Conservation (phyloP, 2,113 vertebrate genomes). For the Rafetus swinhoei region DNA sequence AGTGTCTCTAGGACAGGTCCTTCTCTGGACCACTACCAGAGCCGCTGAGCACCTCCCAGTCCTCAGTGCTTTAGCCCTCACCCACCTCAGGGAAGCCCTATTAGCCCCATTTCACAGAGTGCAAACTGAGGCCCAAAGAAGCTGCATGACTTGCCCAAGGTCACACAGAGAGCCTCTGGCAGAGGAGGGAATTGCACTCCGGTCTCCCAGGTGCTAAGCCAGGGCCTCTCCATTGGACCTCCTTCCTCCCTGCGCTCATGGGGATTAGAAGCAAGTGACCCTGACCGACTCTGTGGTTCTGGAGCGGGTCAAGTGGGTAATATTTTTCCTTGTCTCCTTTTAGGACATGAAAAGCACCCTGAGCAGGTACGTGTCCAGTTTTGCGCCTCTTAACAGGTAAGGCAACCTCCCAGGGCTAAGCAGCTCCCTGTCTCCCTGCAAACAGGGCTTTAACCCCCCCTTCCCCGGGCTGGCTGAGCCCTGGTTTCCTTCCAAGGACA, state of each 20-base stretch:
- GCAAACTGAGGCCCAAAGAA: background rate
- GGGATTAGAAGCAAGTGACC: background rate
- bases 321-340: conserved; percentile 11
- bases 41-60: background rate
- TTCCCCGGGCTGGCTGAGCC: background rate
- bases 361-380: background rate
- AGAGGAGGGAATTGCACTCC: background rate
- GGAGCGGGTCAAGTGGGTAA: background rate
- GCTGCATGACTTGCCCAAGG: background rate
- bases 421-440: background rate
- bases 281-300: rapidly evolving
- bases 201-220: background rate
- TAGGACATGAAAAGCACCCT: conserved; percentile 60
- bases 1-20: background rate
- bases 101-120: background rate
- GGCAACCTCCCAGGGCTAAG: background rate
- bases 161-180: background rate
- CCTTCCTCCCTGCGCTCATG: background rate
- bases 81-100: background rate
- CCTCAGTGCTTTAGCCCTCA: background rate
- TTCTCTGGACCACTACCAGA: background rate
- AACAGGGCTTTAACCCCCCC: background rate
- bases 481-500: background rate
- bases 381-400: background rate
- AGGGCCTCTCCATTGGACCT: background rate